Percentiles rank a stretch among this genome's conserved stretches.
Conservation (phyloP, 2,113 vertebrate genomes). For the Pseudolaguvia tuberculata region DNA sequence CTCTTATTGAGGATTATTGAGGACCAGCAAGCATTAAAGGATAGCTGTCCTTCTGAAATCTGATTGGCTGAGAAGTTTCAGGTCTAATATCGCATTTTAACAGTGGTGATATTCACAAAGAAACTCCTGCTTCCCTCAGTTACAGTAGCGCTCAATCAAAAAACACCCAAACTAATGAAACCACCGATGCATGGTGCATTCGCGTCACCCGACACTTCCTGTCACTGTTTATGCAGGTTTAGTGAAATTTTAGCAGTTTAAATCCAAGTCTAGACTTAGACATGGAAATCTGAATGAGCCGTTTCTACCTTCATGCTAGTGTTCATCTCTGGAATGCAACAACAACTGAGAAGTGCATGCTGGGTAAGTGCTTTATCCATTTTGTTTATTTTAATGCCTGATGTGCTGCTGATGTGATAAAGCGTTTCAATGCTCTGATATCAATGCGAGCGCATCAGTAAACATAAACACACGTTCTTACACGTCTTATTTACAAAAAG, state of each 20-base stretch:
- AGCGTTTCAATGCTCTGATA: neutral
- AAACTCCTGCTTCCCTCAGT: neutral
- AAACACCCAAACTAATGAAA: neutral
- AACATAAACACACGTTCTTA: neutral
- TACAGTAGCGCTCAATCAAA: neutral
- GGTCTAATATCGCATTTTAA: constrained; percentile 5
- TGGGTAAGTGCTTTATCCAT: neutral
- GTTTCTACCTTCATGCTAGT: neutral
- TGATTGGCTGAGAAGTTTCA: constrained; percentile 12
- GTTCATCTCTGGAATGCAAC: neutral
- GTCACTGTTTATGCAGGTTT: neutral
- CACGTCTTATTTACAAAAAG: neutral
- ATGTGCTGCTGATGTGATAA: neutral
- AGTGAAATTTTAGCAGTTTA: neutral
- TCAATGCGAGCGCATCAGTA: neutral
- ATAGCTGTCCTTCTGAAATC: neutral
- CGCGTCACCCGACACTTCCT: neutral
- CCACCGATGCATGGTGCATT: neutral
- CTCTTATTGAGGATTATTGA: constrained; percentile 14
- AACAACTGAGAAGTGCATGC: neutral
- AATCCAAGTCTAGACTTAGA: neutral
- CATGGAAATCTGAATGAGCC: neutral
- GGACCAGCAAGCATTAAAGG: neutral
- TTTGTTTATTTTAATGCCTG: neutral
- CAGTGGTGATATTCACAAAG: neutral